Evolutionary conservation across 37 sponge, comb jelly and placozoan species (phyloP).

Genomic region (Tethya wilhelma): DNA sequence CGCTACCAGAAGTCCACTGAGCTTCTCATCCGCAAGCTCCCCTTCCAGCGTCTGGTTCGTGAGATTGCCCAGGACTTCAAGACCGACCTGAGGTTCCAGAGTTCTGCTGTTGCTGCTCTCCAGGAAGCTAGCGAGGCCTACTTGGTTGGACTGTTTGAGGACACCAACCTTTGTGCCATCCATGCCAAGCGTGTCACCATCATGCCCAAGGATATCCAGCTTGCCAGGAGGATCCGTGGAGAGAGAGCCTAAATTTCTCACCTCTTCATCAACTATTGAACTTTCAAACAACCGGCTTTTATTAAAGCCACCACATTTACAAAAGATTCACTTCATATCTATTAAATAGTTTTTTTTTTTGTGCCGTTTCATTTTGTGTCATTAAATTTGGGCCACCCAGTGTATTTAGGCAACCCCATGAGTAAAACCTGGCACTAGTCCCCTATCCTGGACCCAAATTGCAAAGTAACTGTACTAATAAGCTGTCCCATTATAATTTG

Average conservation of each 20-base stretch:
- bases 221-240: slow-evolving; percentile 96
- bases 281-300: slow-evolving; percentile 76
- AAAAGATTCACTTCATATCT: too few relatives aligned
- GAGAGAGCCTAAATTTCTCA: slow-evolving; percentile 82
- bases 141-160: slow-evolving; percentile 97
- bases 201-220: slow-evolving; percentile 99
- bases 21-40: slow-evolving; percentile 88
- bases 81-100: slow-evolving; percentile 93
- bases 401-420: too few relatives aligned
- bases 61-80: slow-evolving; percentile 95
- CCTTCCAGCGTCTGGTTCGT: slow-evolving; percentile 91
- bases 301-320: slow-evolving; percentile 75
- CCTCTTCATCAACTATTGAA: not conserved
- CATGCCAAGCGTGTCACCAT: slow-evolving; percentile 99
- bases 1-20: slow-evolving; percentile 96
- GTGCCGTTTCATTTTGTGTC: too few relatives aligned
- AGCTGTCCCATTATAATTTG: not conserved
- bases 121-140: slow-evolving; percentile 97
- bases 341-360: too few relatives aligned
- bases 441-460: too few relatives aligned
- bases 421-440: too few relatives aligned
- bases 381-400: too few relatives aligned
- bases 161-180: slow-evolving; percentile 98
- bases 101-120: slow-evolving; percentile 87
- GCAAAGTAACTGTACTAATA: too few relatives aligned